Evolutionary conservation across 2,113 vertebrate genomes (phyloP).

Genomic region (Eclectus roratus): DNA sequence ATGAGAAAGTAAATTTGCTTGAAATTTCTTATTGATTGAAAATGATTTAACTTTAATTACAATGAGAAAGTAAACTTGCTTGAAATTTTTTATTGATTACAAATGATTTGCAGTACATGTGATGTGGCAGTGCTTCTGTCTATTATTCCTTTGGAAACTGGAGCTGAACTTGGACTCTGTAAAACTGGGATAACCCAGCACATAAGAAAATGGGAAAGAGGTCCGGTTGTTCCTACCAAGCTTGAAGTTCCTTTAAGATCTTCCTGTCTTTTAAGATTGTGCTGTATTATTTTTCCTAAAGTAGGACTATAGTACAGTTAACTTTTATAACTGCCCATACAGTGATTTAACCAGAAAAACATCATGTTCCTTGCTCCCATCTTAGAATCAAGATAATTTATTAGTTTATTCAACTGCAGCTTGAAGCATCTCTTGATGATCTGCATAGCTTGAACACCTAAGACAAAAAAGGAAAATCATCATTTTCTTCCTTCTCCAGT

Average conservation of each 20-base stretch:
- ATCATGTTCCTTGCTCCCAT: rapidly evolving
- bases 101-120: background rate
- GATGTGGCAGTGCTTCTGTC: background rate
- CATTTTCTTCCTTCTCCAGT: background rate
- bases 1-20: background rate
- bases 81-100: background rate
- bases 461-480: background rate
- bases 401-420: background rate
- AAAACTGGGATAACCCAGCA: background rate
- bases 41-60: background rate
- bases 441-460: background rate
- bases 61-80: background rate
- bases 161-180: background rate
- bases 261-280: background rate
- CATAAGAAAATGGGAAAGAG: rapidly evolving
- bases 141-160: background rate
- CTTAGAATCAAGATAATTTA: background rate
- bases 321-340: background rate
- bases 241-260: background rate
- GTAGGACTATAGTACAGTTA: background rate
- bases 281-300: background rate
- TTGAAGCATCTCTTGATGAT: background rate
- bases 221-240: background rate
- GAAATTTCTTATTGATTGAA: background rate
- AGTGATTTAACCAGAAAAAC: background rate